A percentile compares a stretch with the other conserved stretches of the same genome.
These are phyloP conservation scores for Andrena camellia DNA, from an alignment of 2,888 invertebrate species.

Conservation along the genomic window DNA sequence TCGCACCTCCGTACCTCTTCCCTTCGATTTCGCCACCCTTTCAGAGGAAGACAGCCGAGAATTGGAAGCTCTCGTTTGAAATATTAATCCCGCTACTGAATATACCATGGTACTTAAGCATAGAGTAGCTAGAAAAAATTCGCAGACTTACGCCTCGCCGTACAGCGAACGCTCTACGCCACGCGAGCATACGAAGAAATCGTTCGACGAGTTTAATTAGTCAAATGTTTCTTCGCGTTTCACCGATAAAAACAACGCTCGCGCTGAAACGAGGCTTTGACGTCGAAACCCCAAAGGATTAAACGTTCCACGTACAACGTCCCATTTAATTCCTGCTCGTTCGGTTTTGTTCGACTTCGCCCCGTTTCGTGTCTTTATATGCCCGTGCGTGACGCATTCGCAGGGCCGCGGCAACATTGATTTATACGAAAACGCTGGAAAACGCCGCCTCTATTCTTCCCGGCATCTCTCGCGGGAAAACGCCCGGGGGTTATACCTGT, in stretches of 20 bases:
- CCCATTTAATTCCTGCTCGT: not conserved
- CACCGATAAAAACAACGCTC: not conserved
- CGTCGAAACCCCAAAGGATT: slow-evolving; percentile 2
- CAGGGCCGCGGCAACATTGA: slow-evolving; percentile 26
- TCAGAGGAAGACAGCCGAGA: too few species aligned
- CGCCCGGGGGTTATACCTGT: slow-evolving; percentile 16
- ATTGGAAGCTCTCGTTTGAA: too few species aligned
- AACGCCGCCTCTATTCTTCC: slow-evolving; percentile 29
- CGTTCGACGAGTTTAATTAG: not conserved
- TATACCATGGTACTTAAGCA: too few species aligned
- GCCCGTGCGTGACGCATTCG: slow-evolving; percentile 20
- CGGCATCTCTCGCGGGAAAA: slow-evolving; percentile 31
- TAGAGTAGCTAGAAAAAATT: not conserved
- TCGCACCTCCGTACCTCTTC: too few species aligned
- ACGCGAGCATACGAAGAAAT: not conserved
- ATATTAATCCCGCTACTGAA: too few species aligned
- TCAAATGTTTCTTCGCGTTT: not conserved
- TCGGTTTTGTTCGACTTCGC: not conserved
- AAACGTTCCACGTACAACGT: not conserved
- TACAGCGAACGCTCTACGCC: not conserved
- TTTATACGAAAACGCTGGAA: slow-evolving; percentile 22
- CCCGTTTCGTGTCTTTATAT: slow-evolving; percentile 4
- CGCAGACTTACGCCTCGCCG: not conserved
- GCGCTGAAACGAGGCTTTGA: not conserved
- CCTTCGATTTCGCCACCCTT: too few species aligned